Percentiles rank a stretch among this genome's conserved stretches.
phyloP scores from a whole-genome alignment of 37 sponge, comb jelly and placozoan species.

The Ianthella basta region DNA sequence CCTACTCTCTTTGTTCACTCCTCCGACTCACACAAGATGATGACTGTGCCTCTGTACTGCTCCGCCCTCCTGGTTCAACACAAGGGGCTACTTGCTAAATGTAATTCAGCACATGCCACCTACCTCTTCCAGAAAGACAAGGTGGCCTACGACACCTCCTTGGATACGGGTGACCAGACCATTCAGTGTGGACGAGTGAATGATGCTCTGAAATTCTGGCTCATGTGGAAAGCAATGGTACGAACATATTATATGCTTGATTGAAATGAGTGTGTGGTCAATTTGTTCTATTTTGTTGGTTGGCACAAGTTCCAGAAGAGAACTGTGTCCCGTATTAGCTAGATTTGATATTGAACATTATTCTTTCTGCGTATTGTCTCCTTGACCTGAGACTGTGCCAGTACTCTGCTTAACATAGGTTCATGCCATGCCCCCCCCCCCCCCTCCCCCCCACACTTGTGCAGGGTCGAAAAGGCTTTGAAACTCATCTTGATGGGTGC shows the following conservation, averaged over 20 bases:
- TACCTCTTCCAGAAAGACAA: slow-evolving; percentile 91
- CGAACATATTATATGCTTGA: not conserved
- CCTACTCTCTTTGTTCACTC: slow-evolving; percentile 59
- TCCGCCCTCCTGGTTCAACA: slow-evolving; percentile 26
- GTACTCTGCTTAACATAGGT: no score
- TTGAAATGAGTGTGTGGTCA: not conserved
- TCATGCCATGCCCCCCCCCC: no score
- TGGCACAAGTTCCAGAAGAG: no score
- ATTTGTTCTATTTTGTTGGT: not conserved
- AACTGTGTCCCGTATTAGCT: no score
- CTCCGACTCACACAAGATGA: slow-evolving; percentile 84
- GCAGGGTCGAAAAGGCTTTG: slow-evolving; percentile 55
- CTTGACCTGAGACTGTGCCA: no score
- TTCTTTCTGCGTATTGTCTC: no score
- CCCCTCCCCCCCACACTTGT: no score
- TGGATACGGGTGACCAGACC: slow-evolving; percentile 88
- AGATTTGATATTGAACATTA: no score
- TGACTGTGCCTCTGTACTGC: slow-evolving; percentile 43
- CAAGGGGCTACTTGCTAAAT: slow-evolving; percentile 48
- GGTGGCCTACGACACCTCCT: slow-evolving; percentile 66
- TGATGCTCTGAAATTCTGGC: slow-evolving; percentile 86
- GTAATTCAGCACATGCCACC: slow-evolving; percentile 52
- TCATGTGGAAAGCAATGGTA: slow-evolving; percentile 83
- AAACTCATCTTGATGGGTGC: slow-evolving; percentile 27
- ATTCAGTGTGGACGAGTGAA: slow-evolving; percentile 91